Conservation (phyloP, 2,113 vertebrate genomes). For the Neoarius graeffei region DNA sequence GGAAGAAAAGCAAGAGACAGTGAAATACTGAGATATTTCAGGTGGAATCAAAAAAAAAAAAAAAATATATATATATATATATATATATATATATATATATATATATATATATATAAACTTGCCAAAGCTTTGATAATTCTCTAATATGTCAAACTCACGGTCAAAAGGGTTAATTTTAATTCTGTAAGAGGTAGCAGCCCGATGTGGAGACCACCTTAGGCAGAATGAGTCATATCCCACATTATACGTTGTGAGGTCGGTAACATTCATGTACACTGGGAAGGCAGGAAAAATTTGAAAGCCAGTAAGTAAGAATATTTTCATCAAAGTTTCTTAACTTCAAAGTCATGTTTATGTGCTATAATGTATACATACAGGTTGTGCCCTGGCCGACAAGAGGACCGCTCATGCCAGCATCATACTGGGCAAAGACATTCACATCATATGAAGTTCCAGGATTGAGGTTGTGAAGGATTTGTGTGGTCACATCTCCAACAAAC, state of each 20-base stretch:
- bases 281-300: slow-evolving; percentile 38
- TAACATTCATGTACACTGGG: slow-evolving; percentile 93
- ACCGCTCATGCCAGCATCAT: slow-evolving; percentile 84
- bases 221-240: slow-evolving; percentile 89
- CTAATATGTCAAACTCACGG: slow-evolving; percentile 66
- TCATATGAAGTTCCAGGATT: slow-evolving; percentile 92
- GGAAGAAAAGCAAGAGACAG: background rate
- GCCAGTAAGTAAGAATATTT: background rate
- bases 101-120: background rate
- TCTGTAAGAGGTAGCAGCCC: slow-evolving; percentile 92
- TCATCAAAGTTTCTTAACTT: background rate
- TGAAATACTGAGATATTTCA: background rate
- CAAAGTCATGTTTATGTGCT: background rate
- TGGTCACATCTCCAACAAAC: slow-evolving; percentile 89
- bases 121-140: background rate
- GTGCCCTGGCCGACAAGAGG: slow-evolving; percentile 89
- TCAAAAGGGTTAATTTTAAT: slow-evolving; percentile 87
- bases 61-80: no score
- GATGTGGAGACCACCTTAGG: slow-evolving; percentile 87
- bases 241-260: slow-evolving; percentile 86
- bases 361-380: slow-evolving; percentile 76
- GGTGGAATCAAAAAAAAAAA: background rate
- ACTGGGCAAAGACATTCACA: slow-evolving; percentile 88
- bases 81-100: no score
- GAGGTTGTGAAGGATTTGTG: slow-evolving; percentile 87